A percentile compares a stretch with the other conserved stretches of the same genome.
Evolutionary conservation across 37 sponge, comb jelly and placozoan species (phyloP).

Genomic region (Bolinopsis microptera): DNA sequence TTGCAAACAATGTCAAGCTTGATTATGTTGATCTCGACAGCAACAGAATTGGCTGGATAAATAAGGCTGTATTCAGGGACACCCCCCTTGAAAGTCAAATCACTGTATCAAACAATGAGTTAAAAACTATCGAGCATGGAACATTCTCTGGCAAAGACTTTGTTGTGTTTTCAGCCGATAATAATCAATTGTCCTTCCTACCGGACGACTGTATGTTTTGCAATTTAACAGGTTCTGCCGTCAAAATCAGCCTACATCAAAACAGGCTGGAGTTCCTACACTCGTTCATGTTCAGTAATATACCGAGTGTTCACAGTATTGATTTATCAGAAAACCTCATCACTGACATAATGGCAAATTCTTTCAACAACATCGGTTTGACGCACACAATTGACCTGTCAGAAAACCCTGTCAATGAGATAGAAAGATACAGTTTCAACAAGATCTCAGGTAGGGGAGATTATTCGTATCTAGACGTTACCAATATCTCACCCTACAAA

Average conservation of each 20-base stretch:
- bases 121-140: slow-evolving; percentile 35
- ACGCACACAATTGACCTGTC: background rate
- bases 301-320: background rate
- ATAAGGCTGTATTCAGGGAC: background rate
- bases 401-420: background rate
- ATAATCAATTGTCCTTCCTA: background rate
- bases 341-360: background rate
- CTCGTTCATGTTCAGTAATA: background rate
- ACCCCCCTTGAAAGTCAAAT: slow-evolving; percentile 10
- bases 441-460: background rate
- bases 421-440: background rate
- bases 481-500: background rate
- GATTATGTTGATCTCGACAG: background rate
- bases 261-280: background rate
- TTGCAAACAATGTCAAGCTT: background rate
- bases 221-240: background rate
- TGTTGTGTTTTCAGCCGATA: slow-evolving; percentile 2
- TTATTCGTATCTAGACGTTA: background rate
- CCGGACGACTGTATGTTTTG: slow-evolving; percentile 58
- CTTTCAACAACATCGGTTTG: background rate
- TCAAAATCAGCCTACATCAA: background rate
- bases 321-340: slow-evolving; percentile 25
- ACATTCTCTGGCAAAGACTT: slow-evolving; percentile 18
- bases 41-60: background rate
- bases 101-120: background rate